A percentile compares a stretch with the other conserved stretches of the same genome.
These are phyloP conservation scores for Perognathus longimembris DNA, from an alignment of 2,113 vertebrate species.

Conservation along the genomic window DNA sequence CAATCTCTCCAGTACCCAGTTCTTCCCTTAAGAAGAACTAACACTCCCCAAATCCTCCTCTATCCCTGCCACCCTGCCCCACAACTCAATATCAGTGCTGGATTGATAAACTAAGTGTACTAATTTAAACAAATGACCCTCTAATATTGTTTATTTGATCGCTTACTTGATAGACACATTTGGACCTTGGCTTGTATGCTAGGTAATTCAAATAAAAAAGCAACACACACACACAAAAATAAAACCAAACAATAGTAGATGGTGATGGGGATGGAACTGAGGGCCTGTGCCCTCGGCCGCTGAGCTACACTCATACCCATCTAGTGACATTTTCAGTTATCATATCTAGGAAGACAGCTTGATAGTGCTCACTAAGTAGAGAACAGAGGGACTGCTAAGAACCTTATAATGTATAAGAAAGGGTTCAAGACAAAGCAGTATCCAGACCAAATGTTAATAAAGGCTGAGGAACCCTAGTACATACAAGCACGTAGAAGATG, in stretches of 20 bases:
- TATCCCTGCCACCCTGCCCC: background rate
- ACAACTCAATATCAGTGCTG: too few species aligned
- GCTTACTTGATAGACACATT: background rate
- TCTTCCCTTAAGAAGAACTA: background rate
- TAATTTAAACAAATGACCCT: background rate
- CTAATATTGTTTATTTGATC: constrained; percentile 6
- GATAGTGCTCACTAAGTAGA: background rate
- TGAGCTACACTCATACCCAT: too few species aligned
- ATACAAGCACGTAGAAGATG: background rate
- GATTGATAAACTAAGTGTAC: background rate
- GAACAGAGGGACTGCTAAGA: too few species aligned
- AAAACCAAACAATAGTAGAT: background rate
- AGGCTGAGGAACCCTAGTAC: background rate
- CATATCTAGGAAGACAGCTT: background rate
- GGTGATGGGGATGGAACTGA: too few species aligned
- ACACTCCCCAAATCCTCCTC: background rate
- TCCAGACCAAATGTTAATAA: background rate
- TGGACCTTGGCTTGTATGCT: background rate
- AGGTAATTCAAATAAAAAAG: background rate
- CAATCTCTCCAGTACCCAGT: background rate
- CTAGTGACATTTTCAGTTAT: background rate
- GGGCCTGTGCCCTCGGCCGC: too few species aligned
- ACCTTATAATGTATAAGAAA: background rate
- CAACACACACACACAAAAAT: background rate
- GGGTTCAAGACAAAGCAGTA: background rate